Conservation (phyloP, 1,140 invertebrate genomes). For the Heterodera schachtii region DNA sequence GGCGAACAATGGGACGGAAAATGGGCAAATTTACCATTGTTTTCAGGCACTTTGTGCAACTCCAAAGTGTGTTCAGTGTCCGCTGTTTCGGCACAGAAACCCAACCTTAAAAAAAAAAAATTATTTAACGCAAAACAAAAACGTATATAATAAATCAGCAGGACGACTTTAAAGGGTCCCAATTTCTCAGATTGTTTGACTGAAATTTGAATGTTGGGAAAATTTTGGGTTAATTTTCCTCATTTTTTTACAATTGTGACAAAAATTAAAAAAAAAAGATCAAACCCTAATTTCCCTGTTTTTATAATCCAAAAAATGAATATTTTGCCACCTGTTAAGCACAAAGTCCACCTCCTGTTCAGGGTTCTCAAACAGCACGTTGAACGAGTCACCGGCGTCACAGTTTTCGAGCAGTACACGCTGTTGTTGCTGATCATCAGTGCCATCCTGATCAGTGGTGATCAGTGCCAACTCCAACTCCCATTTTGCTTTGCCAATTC, state of each 20-base stretch:
- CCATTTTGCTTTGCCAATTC: background rate
- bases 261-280: no score
- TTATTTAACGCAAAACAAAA: no score
- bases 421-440: no score
- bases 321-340: constrained; percentile 23
- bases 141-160: no score
- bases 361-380: constrained; percentile 39
- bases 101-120: background rate
- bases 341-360: constrained; percentile 28
- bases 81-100: background rate
- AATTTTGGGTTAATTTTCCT: no score
- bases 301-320: no score
- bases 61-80: background rate
- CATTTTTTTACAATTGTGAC: background rate
- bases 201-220: no score
- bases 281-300: no score
- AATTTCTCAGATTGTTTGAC: no score
- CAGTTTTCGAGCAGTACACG: constrained; percentile 8
- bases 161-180: no score
- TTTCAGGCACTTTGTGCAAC: background rate
- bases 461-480: background rate
- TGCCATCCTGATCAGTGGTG: background rate
- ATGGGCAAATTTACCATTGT: background rate
- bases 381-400: constrained; percentile 39
- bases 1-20: background rate